phyloP scores from a whole-genome alignment of 1,140 invertebrate genomes.

The Oryzaephilus surinamensis region DNA sequence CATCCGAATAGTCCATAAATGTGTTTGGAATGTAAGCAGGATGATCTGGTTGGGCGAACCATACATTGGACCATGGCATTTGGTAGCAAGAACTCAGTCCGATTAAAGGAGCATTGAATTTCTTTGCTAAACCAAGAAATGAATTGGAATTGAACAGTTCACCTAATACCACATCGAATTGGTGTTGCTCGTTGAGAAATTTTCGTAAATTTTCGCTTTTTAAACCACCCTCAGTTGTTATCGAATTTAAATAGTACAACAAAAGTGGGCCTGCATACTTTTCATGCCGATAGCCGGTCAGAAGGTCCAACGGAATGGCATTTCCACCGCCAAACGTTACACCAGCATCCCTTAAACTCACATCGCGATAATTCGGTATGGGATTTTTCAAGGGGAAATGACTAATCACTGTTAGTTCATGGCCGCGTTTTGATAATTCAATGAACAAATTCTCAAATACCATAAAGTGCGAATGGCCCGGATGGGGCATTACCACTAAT shows the following conservation, averaged over 20 bases:
- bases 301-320: constrained; percentile 5
- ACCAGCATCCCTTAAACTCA: constrained; percentile 18
- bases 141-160: constrained; percentile 58
- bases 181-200: too few relatives aligned
- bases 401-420: constrained; percentile 59
- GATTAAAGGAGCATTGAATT: constrained; percentile 44
- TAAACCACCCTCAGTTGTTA: neutral
- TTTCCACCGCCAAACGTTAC: constrained; percentile 26
- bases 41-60: constrained; percentile 44
- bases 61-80: constrained; percentile 37
- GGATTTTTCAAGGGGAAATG: constrained; percentile 43
- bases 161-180: constrained; percentile 52
- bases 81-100: constrained; percentile 43
- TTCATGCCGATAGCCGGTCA: constrained; percentile 1
- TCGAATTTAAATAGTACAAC: neutral
- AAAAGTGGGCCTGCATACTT: neutral
- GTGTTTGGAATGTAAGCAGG: constrained; percentile 46
- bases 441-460: constrained; percentile 52
- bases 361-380: constrained; percentile 34
- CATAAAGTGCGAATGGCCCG: constrained; percentile 52
- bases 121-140: constrained; percentile 42
- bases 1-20: constrained; percentile 35
- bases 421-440: constrained; percentile 49
- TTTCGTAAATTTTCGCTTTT: constrained; percentile 17
- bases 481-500: constrained; percentile 19